Evolutionary conservation across 2,888 invertebrate genomes (phyloP).

Genomic region (Xylophagus ater): DNA sequence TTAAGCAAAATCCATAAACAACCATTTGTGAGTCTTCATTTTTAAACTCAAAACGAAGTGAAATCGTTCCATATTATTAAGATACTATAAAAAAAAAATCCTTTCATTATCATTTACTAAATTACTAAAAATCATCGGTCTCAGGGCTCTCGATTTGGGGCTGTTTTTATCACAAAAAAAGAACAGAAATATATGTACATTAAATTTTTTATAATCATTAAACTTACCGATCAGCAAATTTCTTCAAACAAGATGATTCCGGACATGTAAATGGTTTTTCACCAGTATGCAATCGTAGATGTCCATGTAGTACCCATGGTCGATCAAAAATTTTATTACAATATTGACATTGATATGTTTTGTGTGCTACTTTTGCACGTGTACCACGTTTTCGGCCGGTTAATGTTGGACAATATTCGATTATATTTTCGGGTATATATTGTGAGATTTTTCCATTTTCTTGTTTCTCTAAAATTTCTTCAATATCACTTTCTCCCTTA

Average conservation of each 20-base stretch:
- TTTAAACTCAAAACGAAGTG: no score
- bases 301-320: constrained; percentile 59
- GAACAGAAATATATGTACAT: no score
- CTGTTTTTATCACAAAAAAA: no score
- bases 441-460: neutral
- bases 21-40: no score
- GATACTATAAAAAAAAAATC: no score
- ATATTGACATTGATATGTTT: constrained; percentile 25
- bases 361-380: constrained; percentile 13
- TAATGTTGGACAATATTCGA: constrained; percentile 7
- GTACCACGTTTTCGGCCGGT: constrained; percentile 2
- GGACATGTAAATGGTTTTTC: constrained; percentile 60
- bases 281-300: constrained; percentile 55
- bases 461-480: neutral
- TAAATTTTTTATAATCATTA: neutral
- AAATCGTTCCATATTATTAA: no score
- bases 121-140: no score
- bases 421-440: constrained; percentile 7
- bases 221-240: constrained; percentile 53
- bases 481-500: neutral
- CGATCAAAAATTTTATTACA: constrained; percentile 57
- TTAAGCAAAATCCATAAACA: no score
- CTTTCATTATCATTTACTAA: no score
- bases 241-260: constrained; percentile 46
- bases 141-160: no score